phyloP scores from a whole-genome alignment of 2,888 invertebrate genomes.

The Lepidochrysops patricia region DNA sequence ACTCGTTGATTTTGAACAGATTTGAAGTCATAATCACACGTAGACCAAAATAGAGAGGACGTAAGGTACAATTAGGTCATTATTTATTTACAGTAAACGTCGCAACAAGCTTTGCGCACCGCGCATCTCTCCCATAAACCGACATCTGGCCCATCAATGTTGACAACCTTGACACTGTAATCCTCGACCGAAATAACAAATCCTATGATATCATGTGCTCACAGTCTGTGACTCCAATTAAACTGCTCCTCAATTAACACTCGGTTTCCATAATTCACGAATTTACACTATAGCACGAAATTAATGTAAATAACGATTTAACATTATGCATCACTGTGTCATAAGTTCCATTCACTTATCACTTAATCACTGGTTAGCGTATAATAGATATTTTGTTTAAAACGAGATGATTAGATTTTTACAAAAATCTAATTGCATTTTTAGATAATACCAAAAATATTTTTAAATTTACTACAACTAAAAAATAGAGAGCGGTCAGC shows the following conservation, averaged over 20 bases:
- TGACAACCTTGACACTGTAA: slow-evolving; percentile 55
- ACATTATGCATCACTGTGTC: background rate
- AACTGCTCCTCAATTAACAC: background rate
- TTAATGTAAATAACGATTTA: background rate
- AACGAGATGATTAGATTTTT: background rate
- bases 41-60: slow-evolving; percentile 55
- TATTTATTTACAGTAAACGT: slow-evolving; percentile 66
- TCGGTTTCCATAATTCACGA: background rate
- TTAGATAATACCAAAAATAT: background rate
- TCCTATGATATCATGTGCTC: slow-evolving; percentile 7
- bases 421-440: background rate
- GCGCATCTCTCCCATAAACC: slow-evolving; percentile 37
- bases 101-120: slow-evolving; percentile 43
- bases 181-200: slow-evolving; percentile 28
- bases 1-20: slow-evolving; percentile 19
- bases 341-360: background rate
- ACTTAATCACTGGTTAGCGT: background rate
- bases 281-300: background rate
- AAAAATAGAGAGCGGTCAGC: background rate
- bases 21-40: slow-evolving; percentile 35
- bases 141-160: slow-evolving; percentile 42
- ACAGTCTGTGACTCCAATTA: slow-evolving; percentile 18
- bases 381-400: background rate
- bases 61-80: slow-evolving; percentile 66
- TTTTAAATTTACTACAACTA: background rate